A percentile compares a stretch with the other conserved stretches of the same genome.
These are phyloP conservation scores for Tetramorium alpestre DNA, from an alignment of 1,140 invertebrate genomes.

Conservation along the genomic window DNA sequence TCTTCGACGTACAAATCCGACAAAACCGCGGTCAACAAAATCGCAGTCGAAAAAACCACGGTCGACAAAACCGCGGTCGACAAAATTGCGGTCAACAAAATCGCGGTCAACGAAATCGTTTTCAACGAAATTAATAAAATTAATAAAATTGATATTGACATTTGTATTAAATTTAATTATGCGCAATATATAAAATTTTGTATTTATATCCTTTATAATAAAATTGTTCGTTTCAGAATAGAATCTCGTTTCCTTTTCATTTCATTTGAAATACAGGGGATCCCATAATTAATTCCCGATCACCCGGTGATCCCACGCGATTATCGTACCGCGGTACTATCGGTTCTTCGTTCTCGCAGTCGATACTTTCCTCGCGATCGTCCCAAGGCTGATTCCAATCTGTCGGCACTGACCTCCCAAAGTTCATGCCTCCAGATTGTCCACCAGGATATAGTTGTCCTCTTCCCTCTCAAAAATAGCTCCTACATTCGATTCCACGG, in stretches of 20 bases:
- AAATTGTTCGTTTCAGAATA: not conserved
- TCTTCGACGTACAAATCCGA: too few relatives aligned
- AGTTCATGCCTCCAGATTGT: not conserved
- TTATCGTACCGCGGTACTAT: constrained; percentile 18
- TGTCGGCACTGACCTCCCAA: not conserved
- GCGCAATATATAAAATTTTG: too few relatives aligned
- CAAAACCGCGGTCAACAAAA: too few relatives aligned
- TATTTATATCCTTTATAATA: too few relatives aligned
- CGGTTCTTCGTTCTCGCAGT: not conserved
- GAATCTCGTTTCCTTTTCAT: not conserved
- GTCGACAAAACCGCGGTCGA: too few relatives aligned
- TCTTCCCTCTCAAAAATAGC: not conserved
- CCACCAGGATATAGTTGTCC: not conserved
- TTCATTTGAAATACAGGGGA: not conserved
- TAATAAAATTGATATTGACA: too few relatives aligned
- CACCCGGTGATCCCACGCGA: not conserved
- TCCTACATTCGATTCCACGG: not conserved
- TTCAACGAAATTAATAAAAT: too few relatives aligned
- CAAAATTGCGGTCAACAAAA: too few relatives aligned
- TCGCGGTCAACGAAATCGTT: too few relatives aligned
- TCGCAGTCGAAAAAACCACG: too few relatives aligned
- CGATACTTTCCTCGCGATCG: not conserved
- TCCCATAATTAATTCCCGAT: not conserved
- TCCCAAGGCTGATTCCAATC: constrained; percentile 9
- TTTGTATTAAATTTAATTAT: too few relatives aligned